Percentiles rank a stretch among this genome's conserved stretches.
These are phyloP conservation scores for Rhyacophila evoluta DNA, from an alignment of 2,888 invertebrate species.

Conservation along the genomic window DNA sequence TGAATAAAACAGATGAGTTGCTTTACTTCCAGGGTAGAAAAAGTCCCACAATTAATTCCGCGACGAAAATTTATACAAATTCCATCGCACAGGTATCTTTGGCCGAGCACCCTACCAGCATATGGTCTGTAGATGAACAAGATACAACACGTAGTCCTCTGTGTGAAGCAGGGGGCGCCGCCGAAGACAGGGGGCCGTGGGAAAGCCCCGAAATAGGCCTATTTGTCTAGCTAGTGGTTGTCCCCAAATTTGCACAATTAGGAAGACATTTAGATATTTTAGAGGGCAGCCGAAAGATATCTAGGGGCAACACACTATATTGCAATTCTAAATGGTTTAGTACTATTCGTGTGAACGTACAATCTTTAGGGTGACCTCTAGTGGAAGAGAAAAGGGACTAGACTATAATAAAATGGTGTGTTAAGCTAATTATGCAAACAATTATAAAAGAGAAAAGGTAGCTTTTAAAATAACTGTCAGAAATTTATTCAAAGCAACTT, in stretches of 20 bases:
- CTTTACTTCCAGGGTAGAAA: conserved; percentile 11
- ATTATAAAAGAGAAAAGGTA: too few relatives aligned
- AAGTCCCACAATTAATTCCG: conserved; percentile 2
- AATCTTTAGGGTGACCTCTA: neutral
- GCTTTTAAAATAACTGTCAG: too few relatives aligned
- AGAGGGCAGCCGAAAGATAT: neutral
- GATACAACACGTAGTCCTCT: conserved; percentile 27
- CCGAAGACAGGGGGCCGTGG: conserved; percentile 10
- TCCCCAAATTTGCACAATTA: conserved; percentile 8
- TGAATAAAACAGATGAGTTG: neutral
- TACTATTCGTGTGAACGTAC: neutral
- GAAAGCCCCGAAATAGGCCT: neutral
- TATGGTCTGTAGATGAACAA: conserved; percentile 48
- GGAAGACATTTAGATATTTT: neutral
- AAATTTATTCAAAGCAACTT: too few relatives aligned
- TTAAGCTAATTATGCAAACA: too few relatives aligned
- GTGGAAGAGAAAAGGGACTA: neutral
- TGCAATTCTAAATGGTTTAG: neutral
- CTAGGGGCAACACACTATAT: neutral
- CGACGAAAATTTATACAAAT: neutral
- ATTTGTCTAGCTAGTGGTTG: neutral
- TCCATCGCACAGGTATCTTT: neutral
- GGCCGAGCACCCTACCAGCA: conserved; percentile 38
- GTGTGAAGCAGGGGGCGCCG: conserved; percentile 20
- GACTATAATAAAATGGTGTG: too few relatives aligned